Conservation (phyloP, 2,888 invertebrate genomes). For the Amphipoea lucens region DNA sequence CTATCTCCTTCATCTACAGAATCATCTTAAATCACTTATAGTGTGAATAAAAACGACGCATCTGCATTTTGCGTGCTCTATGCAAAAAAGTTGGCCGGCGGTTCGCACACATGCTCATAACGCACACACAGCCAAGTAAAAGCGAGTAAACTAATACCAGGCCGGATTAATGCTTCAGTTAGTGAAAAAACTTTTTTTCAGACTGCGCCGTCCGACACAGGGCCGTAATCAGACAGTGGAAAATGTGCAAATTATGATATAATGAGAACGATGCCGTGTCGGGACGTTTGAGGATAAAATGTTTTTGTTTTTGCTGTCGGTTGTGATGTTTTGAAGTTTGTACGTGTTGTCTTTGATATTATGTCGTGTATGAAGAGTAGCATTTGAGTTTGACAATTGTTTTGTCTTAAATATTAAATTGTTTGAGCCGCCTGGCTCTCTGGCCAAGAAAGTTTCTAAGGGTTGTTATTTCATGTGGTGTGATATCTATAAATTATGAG, state of each 20-base stretch:
- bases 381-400: slow-evolving; percentile 1
- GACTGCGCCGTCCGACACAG: slow-evolving; percentile 88
- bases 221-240: slow-evolving; percentile 77
- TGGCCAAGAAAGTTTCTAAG: background rate
- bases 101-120: slow-evolving; percentile 80
- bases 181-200: slow-evolving; percentile 91
- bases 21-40: slow-evolving; percentile 20
- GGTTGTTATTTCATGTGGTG: background rate
- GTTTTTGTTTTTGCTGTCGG: slow-evolving; percentile 19
- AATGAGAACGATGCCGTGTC: slow-evolving; percentile 51
- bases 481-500: background rate
- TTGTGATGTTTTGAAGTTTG: slow-evolving; percentile 5
- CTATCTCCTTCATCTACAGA: background rate
- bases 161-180: slow-evolving; percentile 91
- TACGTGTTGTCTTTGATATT: slow-evolving; percentile 29
- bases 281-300: slow-evolving; percentile 27
- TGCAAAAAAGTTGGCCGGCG: slow-evolving; percentile 87
- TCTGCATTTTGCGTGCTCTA: slow-evolving; percentile 82
- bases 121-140: slow-evolving; percentile 83
- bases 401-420: background rate
- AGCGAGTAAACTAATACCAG: slow-evolving; percentile 90
- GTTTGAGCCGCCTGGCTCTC: background rate
- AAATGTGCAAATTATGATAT: slow-evolving; percentile 70
- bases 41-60: slow-evolving; percentile 54
- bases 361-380: background rate